These are phyloP conservation scores for Polylopha cassiicola DNA, from an alignment of 2,888 invertebrate genomes.

Conservation along the genomic window DNA sequence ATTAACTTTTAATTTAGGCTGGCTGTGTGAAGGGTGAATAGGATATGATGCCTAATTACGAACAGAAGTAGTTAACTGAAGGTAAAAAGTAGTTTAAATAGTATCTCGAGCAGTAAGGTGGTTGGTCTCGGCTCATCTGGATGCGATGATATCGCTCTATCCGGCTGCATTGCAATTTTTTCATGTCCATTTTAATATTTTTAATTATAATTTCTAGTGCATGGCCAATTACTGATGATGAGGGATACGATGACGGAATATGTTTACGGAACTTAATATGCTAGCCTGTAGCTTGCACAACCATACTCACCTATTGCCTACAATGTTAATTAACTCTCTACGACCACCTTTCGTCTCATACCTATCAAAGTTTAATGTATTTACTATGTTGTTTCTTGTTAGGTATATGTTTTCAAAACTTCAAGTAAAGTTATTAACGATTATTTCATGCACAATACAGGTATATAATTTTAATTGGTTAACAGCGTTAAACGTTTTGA, in stretches of 20 bases:
- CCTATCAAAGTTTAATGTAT: no score
- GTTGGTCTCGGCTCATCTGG: constrained; percentile 24
- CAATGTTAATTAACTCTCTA: no score
- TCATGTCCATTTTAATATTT: constrained; percentile 14
- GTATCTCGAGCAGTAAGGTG: constrained; percentile 18
- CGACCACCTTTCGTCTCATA: no score
- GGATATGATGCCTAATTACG: constrained; percentile 21
- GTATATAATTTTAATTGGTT: no score
- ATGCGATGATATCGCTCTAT: constrained; percentile 30
- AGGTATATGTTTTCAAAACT: no score
- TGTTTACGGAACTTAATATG: constrained; percentile 19
- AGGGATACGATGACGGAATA: constrained; percentile 22
- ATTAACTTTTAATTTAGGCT: no score
- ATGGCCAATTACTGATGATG: constrained; percentile 23
- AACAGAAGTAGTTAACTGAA: constrained; percentile 19
- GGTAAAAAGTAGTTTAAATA: constrained; percentile 15
- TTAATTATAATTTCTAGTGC: constrained; percentile 28
- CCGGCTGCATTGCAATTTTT: constrained; percentile 26
- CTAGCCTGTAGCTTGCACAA: constrained; percentile 4
- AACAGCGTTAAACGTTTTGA: no score
- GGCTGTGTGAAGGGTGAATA: no score
- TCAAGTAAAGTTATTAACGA: no score
- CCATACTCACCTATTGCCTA: constrained; percentile 2
- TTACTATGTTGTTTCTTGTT: no score
- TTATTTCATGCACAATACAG: no score